phyloP scores from a whole-genome alignment of 2,888 invertebrate species.

The Cylindroiulus punctatus region DNA sequence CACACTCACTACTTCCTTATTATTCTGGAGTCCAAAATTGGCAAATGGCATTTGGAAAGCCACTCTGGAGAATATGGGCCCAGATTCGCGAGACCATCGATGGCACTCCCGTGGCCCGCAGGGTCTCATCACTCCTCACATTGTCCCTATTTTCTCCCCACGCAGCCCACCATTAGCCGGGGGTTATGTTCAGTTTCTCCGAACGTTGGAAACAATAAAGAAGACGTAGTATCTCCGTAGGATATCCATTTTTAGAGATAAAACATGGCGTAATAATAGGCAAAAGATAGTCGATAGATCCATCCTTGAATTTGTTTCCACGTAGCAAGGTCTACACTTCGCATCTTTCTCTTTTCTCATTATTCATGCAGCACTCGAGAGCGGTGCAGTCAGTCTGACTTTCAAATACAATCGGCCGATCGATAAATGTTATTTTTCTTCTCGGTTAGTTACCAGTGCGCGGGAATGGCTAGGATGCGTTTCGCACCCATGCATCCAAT shows the following conservation, averaged over 20 bases:
- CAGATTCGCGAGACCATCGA: not conserved
- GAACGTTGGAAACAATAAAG: not conserved
- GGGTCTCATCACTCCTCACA: not conserved
- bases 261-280: constrained; percentile 34
- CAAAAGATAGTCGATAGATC: constrained; percentile 17
- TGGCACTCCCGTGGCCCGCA: not conserved
- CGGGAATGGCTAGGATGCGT: too few species aligned
- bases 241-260: not conserved
- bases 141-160: not conserved
- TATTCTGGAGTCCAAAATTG: not conserved
- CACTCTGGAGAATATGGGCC: not conserved
- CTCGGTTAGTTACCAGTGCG: constrained; percentile 19
- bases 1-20: not conserved
- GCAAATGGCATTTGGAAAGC: not conserved
- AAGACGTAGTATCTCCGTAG: not conserved
- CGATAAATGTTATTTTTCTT: constrained; percentile 48
- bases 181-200: not conserved
- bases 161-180: not conserved
- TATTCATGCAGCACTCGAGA: constrained; percentile 12
- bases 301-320: constrained; percentile 30
- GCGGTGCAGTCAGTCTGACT: constrained; percentile 27
- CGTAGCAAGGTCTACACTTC: not conserved
- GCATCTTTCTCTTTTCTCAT: constrained; percentile 21
- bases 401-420: constrained; percentile 30
- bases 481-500: not conserved